Percentiles rank a stretch among this genome's conserved stretches.
These are phyloP conservation scores for Cephus rjabovi DNA, from an alignment of 2,888 invertebrate genomes.

Conservation along the genomic window DNA sequence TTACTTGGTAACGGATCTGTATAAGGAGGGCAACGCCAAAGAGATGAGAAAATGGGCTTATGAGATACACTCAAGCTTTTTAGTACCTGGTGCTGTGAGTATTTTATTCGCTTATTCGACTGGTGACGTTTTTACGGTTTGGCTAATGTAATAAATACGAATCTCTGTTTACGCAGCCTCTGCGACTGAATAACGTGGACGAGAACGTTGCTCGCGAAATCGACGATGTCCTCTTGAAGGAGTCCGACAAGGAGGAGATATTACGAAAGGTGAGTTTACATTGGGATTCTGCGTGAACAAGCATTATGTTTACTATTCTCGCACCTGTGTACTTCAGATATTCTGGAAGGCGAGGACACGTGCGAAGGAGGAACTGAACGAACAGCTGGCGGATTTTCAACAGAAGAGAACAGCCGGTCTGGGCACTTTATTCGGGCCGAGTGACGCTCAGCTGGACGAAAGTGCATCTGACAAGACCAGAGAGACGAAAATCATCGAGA, in stretches of 20 bases:
- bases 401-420: conserved; percentile 91
- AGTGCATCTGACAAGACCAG: conserved; percentile 83
- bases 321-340: conserved; percentile 60
- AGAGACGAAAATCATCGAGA: conserved; percentile 82
- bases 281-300: neutral
- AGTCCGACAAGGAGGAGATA: conserved; percentile 90
- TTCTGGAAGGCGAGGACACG: conserved; percentile 90
- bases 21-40: conserved; percentile 85
- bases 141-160: neutral
- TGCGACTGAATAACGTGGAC: conserved; percentile 83
- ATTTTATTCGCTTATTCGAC: conserved; percentile 29
- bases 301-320: neutral
- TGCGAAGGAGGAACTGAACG: conserved; percentile 84
- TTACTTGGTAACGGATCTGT: conserved; percentile 92
- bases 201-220: conserved; percentile 91
- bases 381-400: conserved; percentile 86
- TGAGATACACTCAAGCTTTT: conserved; percentile 97
- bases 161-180: conserved; percentile 72
- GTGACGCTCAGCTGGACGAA: conserved; percentile 82
- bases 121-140: conserved; percentile 10
- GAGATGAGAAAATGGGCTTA: conserved; percentile 99
- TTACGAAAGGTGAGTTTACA: conserved; percentile 76
- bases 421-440: conserved; percentile 89
- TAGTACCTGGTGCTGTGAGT: conserved; percentile 88
- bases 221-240: conserved; percentile 85